Conservation (phyloP, 2,113 vertebrate species). For the Gasterosteus nipponicus region DNA sequence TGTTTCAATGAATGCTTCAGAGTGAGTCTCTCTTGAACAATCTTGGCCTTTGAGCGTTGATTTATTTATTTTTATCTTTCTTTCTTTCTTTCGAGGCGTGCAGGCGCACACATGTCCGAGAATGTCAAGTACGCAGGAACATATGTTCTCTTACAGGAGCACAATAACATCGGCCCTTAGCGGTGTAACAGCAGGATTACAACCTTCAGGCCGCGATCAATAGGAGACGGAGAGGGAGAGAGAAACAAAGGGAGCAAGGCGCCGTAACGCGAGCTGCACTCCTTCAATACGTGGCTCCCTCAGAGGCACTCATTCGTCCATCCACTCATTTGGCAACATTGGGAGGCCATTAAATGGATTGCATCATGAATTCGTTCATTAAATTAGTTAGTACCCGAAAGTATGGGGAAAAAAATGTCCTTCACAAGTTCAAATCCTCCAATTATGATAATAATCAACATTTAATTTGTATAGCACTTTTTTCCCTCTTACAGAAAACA, state of each 20-base stretch:
- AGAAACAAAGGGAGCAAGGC: background rate
- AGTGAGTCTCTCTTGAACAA: constrained; percentile 43
- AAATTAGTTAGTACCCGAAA: background rate
- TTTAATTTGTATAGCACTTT: too few species aligned
- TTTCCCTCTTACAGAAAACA: too few species aligned
- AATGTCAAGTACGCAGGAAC: constrained; percentile 41
- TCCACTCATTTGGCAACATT: background rate
- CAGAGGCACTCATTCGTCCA: background rate
- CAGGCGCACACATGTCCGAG: constrained; percentile 10
- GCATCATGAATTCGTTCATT: too few species aligned
- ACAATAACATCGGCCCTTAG: constrained; percentile 19
- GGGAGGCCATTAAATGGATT: too few species aligned
- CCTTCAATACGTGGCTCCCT: background rate
- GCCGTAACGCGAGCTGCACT: background rate
- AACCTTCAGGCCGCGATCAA: constrained; percentile 2
- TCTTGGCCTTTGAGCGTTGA: constrained; percentile 34
- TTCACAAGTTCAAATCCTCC: background rate
- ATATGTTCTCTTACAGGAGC: background rate
- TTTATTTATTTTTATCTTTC: constrained; percentile 12
- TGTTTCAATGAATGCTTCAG: constrained; percentile 34
- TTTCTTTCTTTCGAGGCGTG: background rate
- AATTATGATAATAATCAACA: background rate
- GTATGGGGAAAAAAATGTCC: background rate
- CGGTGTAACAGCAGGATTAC: constrained; percentile 1
- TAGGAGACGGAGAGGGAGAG: background rate